A percentile compares a stretch with the other conserved stretches of the same genome.
Conservation (phyloP, 2,797 vertebrate species). For the Petrocephalus sullivani region DNA sequence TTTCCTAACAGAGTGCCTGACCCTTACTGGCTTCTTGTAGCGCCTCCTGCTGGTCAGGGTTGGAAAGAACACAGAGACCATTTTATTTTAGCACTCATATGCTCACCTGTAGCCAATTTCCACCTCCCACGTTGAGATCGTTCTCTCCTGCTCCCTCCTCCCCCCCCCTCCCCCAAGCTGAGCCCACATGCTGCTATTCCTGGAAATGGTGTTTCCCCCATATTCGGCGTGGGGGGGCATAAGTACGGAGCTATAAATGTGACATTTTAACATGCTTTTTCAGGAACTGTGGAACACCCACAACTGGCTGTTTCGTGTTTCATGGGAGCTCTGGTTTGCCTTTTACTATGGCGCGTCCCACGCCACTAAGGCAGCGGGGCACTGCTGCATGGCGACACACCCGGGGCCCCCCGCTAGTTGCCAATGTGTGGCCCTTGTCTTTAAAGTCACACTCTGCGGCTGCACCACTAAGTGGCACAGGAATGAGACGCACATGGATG, state of each 20-base stretch:
- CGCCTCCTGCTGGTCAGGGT: neutral
- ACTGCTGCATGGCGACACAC: constrained; percentile 42
- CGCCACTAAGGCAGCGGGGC: constrained; percentile 44
- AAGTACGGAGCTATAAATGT: neutral
- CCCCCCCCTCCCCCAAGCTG: neutral
- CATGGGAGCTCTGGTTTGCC: constrained; percentile 46
- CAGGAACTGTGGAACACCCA: neutral
- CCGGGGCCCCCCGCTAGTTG: constrained; percentile 53
- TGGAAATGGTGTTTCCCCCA: neutral
- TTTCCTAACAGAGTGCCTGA: neutral
- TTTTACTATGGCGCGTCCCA: constrained; percentile 49
- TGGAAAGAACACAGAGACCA: neutral
- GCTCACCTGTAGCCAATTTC: neutral
- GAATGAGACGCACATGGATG: constrained; percentile 51
- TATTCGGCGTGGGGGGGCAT: neutral
- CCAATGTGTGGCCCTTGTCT: constrained; percentile 52
- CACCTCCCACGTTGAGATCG: neutral
- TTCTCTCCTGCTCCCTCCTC: neutral
- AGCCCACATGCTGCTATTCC: neutral
- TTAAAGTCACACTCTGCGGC: constrained; percentile 53
- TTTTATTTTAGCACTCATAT: neutral
- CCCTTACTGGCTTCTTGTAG: neutral
- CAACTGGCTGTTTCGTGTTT: constrained; percentile 9
- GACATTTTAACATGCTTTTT: constrained; percentile 8
- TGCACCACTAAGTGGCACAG: constrained; percentile 46